Conservation (phyloP, 2,797 vertebrate genomes). For the Ispidina picta region DNA sequence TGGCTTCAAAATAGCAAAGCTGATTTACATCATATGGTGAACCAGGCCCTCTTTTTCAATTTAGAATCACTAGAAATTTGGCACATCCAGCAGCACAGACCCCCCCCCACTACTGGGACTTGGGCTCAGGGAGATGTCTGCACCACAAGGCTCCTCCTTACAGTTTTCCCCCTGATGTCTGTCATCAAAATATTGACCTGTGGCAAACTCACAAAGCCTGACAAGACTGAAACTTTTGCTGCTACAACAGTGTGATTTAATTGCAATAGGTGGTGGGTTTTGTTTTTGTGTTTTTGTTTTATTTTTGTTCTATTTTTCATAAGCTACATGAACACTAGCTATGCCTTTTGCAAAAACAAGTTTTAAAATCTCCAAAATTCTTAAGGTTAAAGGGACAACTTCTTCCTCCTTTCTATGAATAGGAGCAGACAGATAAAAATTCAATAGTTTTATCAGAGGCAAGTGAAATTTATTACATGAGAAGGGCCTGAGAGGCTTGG, state of each 20-base stretch:
- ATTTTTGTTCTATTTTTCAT: background rate
- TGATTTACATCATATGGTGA: background rate
- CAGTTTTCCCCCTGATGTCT: background rate
- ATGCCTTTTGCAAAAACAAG: background rate
- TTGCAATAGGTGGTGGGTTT: background rate
- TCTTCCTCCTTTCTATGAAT: background rate
- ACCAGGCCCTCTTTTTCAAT: rapidly evolving
- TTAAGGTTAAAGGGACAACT: background rate
- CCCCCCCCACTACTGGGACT: background rate
- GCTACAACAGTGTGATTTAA: background rate
- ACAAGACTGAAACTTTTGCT: background rate
- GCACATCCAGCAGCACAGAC: background rate
- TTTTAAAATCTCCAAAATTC: background rate
- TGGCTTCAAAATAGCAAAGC: background rate
- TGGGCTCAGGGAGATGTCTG: background rate
- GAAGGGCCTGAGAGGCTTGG: conserved; percentile 12
- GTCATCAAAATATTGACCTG: background rate
- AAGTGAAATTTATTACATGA: conserved; percentile 41
- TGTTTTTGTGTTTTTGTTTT: too few species aligned
- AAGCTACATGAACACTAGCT: background rate
- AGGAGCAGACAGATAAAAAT: background rate
- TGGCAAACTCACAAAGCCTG: background rate
- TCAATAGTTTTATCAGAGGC: conserved; percentile 20
- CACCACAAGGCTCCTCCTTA: background rate
- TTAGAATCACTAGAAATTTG: background rate